A percentile compares a stretch with the other conserved stretches of the same genome.
These are phyloP conservation scores for Drosophila parthenogenetica DNA, from an alignment of 2,888 invertebrate genomes.

Conservation along the genomic window DNA sequence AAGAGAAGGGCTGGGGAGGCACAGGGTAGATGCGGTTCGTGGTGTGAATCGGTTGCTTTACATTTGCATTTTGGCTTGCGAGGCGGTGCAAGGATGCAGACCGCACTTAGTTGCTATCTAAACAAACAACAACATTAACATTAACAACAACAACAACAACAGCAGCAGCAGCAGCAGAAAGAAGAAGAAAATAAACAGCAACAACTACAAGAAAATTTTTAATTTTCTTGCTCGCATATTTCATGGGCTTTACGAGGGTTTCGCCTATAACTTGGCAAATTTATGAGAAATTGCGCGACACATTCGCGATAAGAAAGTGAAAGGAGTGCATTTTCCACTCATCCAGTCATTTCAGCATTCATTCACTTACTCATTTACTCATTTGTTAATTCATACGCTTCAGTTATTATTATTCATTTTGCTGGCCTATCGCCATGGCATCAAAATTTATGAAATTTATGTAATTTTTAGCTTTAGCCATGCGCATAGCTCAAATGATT, in stretches of 20 bases:
- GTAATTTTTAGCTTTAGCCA: slow-evolving; percentile 30
- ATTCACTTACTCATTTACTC: slow-evolving; percentile 6
- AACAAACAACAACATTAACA: slow-evolving; percentile 54
- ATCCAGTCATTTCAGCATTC: slow-evolving; percentile 1
- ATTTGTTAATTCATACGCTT: slow-evolving; percentile 20
- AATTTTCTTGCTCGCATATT: slow-evolving; percentile 64
- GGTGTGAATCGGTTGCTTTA: slow-evolving; percentile 57
- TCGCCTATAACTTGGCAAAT: slow-evolving; percentile 77
- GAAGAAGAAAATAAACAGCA: not conserved
- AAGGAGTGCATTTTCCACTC: slow-evolving; percentile 47
- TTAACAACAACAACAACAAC: slow-evolving; percentile 28
- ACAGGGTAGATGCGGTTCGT: not conserved
- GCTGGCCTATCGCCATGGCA: slow-evolving; percentile 37
- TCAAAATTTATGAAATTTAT: slow-evolving; percentile 27
- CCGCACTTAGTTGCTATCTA: slow-evolving; percentile 75
- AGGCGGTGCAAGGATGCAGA: slow-evolving; percentile 55
- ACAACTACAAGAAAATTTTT: slow-evolving; percentile 18
- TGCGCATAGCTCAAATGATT: slow-evolving; percentile 54
- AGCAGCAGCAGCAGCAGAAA: slow-evolving; percentile 1
- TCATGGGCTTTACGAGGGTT: slow-evolving; percentile 78
- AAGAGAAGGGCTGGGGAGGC: not conserved
- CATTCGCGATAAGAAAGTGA: slow-evolving; percentile 73
- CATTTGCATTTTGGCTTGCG: slow-evolving; percentile 77
- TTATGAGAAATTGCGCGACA: slow-evolving; percentile 80
- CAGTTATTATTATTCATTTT: slow-evolving; percentile 11